Conservation (phyloP, 2,113 vertebrate species). For the Lamprologus ornatipinnis region DNA sequence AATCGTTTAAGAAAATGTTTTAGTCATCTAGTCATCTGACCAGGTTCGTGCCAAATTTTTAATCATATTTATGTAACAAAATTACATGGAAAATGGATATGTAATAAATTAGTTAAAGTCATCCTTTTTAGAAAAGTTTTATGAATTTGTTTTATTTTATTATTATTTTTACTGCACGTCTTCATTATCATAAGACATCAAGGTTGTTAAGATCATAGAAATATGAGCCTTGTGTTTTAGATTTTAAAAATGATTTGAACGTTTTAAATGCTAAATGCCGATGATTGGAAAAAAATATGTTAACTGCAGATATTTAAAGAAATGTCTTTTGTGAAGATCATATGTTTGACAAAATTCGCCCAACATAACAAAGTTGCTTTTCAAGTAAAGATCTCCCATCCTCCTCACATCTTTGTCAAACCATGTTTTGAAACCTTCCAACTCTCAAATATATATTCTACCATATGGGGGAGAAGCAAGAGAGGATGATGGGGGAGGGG, state of each 20-base stretch:
- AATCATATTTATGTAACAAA: background rate
- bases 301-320: background rate
- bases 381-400: background rate
- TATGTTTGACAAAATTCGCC: background rate
- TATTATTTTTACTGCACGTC: background rate
- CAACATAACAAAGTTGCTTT: background rate
- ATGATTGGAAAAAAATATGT: accelerated
- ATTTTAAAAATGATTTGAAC: background rate
- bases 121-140: background rate
- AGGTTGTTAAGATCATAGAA: background rate
- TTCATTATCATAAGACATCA: background rate
- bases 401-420: background rate
- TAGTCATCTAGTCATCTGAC: background rate
- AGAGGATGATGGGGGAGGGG: accelerated
- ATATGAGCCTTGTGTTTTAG: background rate
- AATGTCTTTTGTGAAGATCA: background rate
- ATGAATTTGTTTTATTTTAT: background rate
- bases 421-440: background rate
- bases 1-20: accelerated
- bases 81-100: background rate
- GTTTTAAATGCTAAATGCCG: background rate
- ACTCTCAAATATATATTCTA: background rate
- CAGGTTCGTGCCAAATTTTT: accelerated
- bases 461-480: background rate
- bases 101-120: background rate